These are phyloP conservation scores for Lymantria dispar DNA, from an alignment of 2,888 invertebrate genomes.

Conservation along the genomic window DNA sequence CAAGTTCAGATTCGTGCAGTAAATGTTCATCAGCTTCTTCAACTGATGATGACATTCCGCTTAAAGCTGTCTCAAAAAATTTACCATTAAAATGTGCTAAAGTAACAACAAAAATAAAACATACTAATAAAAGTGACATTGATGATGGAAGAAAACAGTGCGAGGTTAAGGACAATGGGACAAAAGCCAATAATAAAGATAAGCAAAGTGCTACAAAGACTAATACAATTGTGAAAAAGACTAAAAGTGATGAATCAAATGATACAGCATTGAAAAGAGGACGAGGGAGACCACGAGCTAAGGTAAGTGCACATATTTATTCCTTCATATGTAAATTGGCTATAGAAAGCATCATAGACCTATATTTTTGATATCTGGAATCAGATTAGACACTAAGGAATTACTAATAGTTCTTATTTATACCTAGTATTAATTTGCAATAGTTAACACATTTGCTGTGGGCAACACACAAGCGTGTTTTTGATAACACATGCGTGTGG, in stretches of 20 bases:
- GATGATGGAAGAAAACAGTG: conserved; percentile 55
- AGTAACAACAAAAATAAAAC: conserved; percentile 42
- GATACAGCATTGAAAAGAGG: conserved; percentile 57
- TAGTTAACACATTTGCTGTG: too few species aligned
- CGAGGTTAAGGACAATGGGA: conserved; percentile 51
- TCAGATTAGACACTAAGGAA: too few species aligned
- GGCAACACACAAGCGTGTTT: too few species aligned
- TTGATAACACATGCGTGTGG: too few species aligned
- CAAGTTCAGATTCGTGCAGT: conserved; percentile 78
- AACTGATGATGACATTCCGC: conserved; percentile 72
- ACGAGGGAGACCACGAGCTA: conserved; percentile 63
- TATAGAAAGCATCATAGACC: neutral
- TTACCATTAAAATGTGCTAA: conserved; percentile 59
- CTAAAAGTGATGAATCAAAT: conserved; percentile 59
- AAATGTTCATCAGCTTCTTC: conserved; percentile 74
- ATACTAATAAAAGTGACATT: conserved; percentile 53
- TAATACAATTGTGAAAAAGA: conserved; percentile 57
- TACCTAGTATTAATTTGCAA: too few species aligned
- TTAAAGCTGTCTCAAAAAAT: conserved; percentile 67
- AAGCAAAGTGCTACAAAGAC: conserved; percentile 56
- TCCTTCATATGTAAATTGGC: neutral
- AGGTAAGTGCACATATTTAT: conserved; percentile 53
- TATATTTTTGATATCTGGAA: neutral
- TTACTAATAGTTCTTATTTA: too few species aligned
- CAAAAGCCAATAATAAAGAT: conserved; percentile 53